These are phyloP conservation scores for Tenthredo mesomela DNA, from an alignment of 2,888 invertebrate genomes.

Conservation along the genomic window DNA sequence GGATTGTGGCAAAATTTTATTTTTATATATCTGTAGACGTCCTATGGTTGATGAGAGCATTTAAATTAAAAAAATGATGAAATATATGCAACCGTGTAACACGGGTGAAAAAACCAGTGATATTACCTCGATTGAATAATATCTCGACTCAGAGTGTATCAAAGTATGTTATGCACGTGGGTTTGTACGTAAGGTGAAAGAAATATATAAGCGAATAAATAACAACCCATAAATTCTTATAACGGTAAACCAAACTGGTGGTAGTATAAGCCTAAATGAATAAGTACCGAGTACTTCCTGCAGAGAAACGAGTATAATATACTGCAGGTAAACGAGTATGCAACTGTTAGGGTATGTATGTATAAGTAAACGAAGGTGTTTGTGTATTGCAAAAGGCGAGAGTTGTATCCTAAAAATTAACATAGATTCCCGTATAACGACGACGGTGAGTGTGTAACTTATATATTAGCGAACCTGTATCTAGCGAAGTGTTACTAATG, in stretches of 20 bases:
- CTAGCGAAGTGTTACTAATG: constrained; percentile 65
- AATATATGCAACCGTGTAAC: no score
- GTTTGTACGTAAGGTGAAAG: neutral
- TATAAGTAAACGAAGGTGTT: constrained; percentile 16
- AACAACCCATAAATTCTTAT: constrained; percentile 24
- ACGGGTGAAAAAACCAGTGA: no score
- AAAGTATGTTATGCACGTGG: neutral
- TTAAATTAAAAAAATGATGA: no score
- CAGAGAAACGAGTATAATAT: constrained; percentile 16
- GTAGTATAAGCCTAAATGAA: constrained; percentile 7
- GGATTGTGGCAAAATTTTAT: no score
- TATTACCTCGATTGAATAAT: neutral
- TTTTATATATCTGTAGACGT: no score
- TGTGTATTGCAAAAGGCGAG: constrained; percentile 10
- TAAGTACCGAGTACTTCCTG: constrained; percentile 36
- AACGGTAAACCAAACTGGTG: neutral
- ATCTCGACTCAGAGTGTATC: neutral
- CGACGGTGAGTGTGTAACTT: constrained; percentile 58
- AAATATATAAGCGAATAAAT: neutral
- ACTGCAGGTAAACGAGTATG: neutral
- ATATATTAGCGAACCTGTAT: constrained; percentile 48
- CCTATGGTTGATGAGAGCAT: no score
- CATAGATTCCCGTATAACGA: constrained; percentile 58
- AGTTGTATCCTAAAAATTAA: constrained; percentile 58
- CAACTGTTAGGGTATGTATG: neutral